Evolutionary conservation across 2,797 vertebrate species (phyloP).

Genomic region (Onychomys leucogaster): DNA sequence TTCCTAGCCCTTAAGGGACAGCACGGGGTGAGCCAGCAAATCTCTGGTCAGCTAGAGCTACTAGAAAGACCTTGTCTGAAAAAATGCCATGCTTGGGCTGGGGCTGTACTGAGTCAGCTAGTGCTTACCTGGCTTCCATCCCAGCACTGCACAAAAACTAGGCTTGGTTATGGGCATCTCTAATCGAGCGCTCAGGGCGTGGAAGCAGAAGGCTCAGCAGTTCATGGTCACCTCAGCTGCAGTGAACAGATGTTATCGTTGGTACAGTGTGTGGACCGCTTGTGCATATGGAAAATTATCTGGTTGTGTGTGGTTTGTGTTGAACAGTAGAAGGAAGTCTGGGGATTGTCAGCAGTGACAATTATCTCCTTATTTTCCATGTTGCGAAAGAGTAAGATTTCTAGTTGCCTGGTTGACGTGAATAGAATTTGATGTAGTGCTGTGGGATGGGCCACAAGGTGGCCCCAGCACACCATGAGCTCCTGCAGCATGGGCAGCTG

Average conservation of each 20-base stretch:
- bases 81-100: not conserved
- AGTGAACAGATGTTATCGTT: not conserved
- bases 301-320: not conserved
- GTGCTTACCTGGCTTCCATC: not conserved
- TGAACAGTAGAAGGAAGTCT: not conserved
- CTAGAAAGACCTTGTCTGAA: not conserved
- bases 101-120: not conserved
- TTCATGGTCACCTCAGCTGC: not conserved
- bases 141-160: not conserved
- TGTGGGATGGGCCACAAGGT: constrained; percentile 6
- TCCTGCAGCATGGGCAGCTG: not conserved
- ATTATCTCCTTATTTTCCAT: not conserved
- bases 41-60: not conserved
- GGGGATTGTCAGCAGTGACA: not conserved
- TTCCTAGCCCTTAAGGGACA: not conserved
- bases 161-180: not conserved
- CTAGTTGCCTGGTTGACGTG: not conserved
- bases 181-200: not conserved
- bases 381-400: not conserved
- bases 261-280: no score
- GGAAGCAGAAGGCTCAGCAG: not conserved
- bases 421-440: not conserved
- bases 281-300: not conserved
- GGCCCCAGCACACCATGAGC: not conserved
- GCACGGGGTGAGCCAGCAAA: not conserved